These are phyloP conservation scores for Rynchops niger DNA, from an alignment of 2,113 vertebrate species.

Conservation along the genomic window DNA sequence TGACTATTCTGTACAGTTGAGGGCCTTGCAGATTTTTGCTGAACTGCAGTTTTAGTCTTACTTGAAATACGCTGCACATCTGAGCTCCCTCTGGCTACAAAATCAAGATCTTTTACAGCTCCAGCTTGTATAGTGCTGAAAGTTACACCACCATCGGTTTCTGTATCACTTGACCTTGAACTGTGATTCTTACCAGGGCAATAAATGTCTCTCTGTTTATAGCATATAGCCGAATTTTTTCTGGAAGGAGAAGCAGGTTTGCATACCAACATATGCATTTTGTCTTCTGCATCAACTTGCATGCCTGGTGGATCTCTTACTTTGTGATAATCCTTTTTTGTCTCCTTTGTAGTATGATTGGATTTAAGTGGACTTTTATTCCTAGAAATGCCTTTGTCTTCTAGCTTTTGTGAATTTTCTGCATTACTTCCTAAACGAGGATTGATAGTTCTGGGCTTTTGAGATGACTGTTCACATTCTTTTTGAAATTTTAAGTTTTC, in stretches of 20 bases:
- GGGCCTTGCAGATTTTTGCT: constrained; percentile 74
- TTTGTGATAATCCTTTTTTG: constrained; percentile 3
- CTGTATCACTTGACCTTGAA: constrained; percentile 8
- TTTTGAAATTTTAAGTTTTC: constrained; percentile 76
- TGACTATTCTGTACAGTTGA: not conserved
- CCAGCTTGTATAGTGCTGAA: not conserved
- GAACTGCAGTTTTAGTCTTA: constrained; percentile 76
- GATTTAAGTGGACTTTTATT: constrained; percentile 28
- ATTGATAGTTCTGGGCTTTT: not conserved
- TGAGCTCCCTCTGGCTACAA: constrained; percentile 82
- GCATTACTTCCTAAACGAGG: not conserved
- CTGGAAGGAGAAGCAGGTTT: constrained; percentile 12
- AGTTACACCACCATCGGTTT: constrained; percentile 51
- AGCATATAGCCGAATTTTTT: constrained; percentile 8
- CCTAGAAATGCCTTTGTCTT: constrained; percentile 18
- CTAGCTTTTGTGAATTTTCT: not conserved
- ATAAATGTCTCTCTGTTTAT: not conserved
- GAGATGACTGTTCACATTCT: constrained; percentile 17
- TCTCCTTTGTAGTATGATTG: constrained; percentile 36
- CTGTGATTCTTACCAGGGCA: not conserved
- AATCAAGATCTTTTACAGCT: constrained; percentile 71
- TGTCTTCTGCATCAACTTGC: constrained; percentile 11
- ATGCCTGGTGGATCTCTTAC: not conserved
- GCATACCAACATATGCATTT: constrained; percentile 6
- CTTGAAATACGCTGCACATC: constrained; percentile 61